A percentile compares a stretch with the other conserved stretches of the same genome.
These are phyloP conservation scores for Aphodius sticticus DNA, from an alignment of 2,888 invertebrate genomes.

Conservation along the genomic window DNA sequence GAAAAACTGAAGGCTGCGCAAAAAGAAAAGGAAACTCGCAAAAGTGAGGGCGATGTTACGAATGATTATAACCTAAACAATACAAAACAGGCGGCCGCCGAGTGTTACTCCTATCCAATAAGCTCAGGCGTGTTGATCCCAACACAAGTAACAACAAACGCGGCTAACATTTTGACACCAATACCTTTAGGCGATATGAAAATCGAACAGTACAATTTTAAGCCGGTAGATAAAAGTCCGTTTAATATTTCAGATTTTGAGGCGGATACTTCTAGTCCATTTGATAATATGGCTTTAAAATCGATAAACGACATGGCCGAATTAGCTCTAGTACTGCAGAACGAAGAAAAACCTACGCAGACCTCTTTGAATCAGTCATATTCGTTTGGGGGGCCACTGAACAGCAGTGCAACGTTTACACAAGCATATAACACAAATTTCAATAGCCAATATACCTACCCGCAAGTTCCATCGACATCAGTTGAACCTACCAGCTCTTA, in stretches of 20 bases:
- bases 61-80: constrained; percentile 34
- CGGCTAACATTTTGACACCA: constrained; percentile 58
- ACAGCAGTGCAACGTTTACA: constrained; percentile 13
- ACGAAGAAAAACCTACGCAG: constrained; percentile 44
- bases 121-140: constrained; percentile 48
- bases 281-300: constrained; percentile 91
- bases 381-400: neutral
- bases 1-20: constrained; percentile 57
- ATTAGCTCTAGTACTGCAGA: constrained; percentile 79
- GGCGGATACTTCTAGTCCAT: constrained; percentile 90
- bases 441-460: constrained; percentile 33
- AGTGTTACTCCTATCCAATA: constrained; percentile 11
- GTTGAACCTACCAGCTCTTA: constrained; percentile 26
- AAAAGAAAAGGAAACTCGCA: constrained; percentile 20
- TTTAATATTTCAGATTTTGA: constrained; percentile 83
- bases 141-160: constrained; percentile 48
- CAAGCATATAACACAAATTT: constrained; percentile 38
- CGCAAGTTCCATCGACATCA: constrained; percentile 34
- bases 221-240: constrained; percentile 51
- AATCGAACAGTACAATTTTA: constrained; percentile 42
- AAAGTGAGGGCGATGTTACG: constrained; percentile 37
- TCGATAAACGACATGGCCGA: constrained; percentile 93
- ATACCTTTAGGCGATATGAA: constrained; percentile 54
- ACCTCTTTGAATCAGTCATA: constrained; percentile 41
- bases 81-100: neutral